Conservation (phyloP, 2,113 vertebrate genomes). For the Strix aluco region DNA sequence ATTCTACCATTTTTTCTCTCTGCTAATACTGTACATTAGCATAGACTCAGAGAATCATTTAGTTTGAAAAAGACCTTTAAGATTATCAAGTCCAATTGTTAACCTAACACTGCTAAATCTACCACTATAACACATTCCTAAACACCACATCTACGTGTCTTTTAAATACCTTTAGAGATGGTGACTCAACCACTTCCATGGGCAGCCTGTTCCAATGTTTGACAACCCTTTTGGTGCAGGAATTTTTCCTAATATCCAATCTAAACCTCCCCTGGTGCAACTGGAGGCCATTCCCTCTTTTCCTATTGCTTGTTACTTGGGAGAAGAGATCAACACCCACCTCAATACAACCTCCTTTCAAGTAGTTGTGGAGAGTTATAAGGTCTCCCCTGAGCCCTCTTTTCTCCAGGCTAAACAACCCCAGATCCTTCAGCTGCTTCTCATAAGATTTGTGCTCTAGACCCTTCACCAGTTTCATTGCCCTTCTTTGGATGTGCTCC, state of each 20-base stretch:
- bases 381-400: background rate
- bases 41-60: background rate
- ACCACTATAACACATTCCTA: background rate
- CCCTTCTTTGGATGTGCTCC: background rate
- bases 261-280: background rate
- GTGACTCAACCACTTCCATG: background rate
- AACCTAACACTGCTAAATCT: background rate
- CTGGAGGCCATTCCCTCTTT: background rate
- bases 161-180: background rate
- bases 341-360: background rate
- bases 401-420: background rate
- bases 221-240: background rate
- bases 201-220: background rate
- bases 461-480: background rate
- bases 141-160: fast-evolving
- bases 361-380: fast-evolving
- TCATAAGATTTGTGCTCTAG: background rate
- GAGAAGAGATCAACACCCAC: fast-evolving
- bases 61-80: background rate
- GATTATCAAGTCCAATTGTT: background rate
- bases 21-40: background rate
- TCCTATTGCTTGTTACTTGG: background rate
- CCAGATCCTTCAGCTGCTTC: fast-evolving
- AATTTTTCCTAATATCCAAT: background rate
- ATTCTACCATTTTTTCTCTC: background rate